Base-by-base conservation (phyloP, 2,113 vertebrate species). In the Gallinago paraguaiae region DNA sequence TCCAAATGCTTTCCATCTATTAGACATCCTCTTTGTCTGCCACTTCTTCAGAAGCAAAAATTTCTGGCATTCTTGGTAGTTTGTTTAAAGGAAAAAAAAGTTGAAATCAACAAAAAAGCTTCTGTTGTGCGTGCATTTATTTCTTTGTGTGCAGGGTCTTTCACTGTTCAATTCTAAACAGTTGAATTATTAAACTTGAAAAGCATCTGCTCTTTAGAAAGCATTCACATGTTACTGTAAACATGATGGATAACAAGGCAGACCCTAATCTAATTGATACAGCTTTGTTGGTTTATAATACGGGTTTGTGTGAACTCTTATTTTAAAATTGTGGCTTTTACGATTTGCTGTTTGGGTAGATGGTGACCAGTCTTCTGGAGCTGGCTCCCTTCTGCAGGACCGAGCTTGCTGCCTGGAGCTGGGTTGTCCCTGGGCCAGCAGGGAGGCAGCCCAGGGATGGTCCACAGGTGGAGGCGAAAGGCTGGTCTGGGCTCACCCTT, bases 141-240 rank as follows among this genome's bases (percentile, higher is more conserved):
- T 95, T 84, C 81, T 95, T 79, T 8, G 86, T 90, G 78, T 88
- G 95, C 45, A n/a, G 64, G 37, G 56, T 91, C 89, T 93, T 91
- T 94, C 69, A 35, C 75, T 88, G 90, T 71, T 91, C 64, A 10
- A 5, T 90, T 93, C 89, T 94, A 43, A 96, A 83, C 1, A 15
- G 86, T 41, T 91, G 96, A 95, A 86, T 96, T 95, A 95, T 78
- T 96, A 92, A 95, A 93, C 88, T 91, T 93, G 90, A 95, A 97
- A 94, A 93, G 93, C 90, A 93, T 84, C 92, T 97, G 96, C 94
- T 96, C 86, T 88, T 94, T 56, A 89, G 88, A 85, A 95, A 48
- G 81, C 83, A 63, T 93, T 95, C 87, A 25, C 70, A 17, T 75
- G 76, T 80, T 80, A 57, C 88, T 78, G 64, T 94, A 93, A 95